Evolutionary conservation across 2,113 vertebrate genomes (phyloP).

Genomic region (Otocyon megalotis): DNA sequence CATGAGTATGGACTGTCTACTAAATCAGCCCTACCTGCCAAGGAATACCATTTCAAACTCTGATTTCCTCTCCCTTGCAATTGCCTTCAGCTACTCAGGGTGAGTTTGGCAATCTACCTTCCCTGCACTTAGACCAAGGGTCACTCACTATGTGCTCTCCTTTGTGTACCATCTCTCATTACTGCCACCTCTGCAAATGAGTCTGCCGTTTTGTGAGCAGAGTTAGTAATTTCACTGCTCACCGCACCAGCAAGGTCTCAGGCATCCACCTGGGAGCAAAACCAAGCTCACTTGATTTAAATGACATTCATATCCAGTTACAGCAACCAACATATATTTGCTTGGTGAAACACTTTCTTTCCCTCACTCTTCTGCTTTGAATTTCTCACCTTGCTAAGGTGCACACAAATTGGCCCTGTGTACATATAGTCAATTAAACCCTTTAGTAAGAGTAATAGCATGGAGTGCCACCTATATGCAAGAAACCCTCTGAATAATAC

Average conservation of each 20-base stretch:
- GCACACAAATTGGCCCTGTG: neutral
- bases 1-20: neutral
- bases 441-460: neutral
- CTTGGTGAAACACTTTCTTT: neutral
- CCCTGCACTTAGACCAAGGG: neutral
- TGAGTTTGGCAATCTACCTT: neutral
- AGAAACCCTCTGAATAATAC: neutral
- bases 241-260: neutral
- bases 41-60: neutral
- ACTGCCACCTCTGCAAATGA: neutral
- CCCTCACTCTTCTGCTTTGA: conserved; percentile 1
- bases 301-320: neutral
- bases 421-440: neutral
- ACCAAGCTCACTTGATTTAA: neutral
- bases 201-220: neutral
- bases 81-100: neutral
- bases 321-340: neutral
- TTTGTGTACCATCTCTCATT: neutral
- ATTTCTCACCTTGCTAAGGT: conserved; percentile 1
- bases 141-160: neutral
- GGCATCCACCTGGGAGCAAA: neutral
- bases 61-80: no score
- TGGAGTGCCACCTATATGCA: neutral
- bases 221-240: neutral
- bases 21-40: neutral